Evolutionary conservation across 2,888 invertebrate genomes (phyloP).

Genomic region (Diarsia brunnea): DNA sequence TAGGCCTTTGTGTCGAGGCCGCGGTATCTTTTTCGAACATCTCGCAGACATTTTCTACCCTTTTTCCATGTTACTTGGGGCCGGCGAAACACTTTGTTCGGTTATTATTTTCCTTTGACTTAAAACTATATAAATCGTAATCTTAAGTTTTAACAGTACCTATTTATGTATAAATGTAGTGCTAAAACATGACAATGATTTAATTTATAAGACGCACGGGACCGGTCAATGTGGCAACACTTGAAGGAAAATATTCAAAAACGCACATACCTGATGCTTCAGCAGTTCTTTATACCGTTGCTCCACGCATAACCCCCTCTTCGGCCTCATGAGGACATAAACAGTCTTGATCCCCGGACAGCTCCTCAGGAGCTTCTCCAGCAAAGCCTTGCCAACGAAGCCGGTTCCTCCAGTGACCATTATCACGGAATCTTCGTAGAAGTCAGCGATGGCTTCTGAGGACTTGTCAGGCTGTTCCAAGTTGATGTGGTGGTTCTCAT

Average conservation of each 20-base stretch:
- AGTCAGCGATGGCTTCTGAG: slow-evolving; percentile 83
- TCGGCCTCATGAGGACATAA: slow-evolving; percentile 95
- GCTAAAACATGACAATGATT: no score
- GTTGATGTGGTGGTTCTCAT: slow-evolving; percentile 63
- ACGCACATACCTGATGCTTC: slow-evolving; percentile 91
- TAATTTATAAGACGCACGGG: no score
- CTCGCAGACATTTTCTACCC: no score
- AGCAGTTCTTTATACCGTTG: slow-evolving; percentile 94
- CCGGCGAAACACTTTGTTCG: no score
- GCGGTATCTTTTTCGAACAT: no score
- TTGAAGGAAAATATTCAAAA: background rate
- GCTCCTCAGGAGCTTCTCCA: slow-evolving; percentile 97
- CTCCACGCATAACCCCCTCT: slow-evolving; percentile 93
- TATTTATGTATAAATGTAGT: no score
- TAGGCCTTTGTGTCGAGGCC: no score
- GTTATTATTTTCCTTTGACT: no score
- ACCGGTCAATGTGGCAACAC: no score
- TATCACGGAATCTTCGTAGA: slow-evolving; percentile 89
- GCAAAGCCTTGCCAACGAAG: slow-evolving; percentile 97
- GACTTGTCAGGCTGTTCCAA: slow-evolving; percentile 67
- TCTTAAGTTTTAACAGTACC: no score
- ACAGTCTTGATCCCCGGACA: slow-evolving; percentile 95
- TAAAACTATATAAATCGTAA: no score
- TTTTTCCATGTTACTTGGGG: no score
- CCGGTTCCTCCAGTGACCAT: slow-evolving; percentile 92